Percentiles rank a stretch among this genome's conserved stretches.
phyloP scores from a whole-genome alignment of 1,140 invertebrate genomes.

The Cepaea nemoralis region DNA sequence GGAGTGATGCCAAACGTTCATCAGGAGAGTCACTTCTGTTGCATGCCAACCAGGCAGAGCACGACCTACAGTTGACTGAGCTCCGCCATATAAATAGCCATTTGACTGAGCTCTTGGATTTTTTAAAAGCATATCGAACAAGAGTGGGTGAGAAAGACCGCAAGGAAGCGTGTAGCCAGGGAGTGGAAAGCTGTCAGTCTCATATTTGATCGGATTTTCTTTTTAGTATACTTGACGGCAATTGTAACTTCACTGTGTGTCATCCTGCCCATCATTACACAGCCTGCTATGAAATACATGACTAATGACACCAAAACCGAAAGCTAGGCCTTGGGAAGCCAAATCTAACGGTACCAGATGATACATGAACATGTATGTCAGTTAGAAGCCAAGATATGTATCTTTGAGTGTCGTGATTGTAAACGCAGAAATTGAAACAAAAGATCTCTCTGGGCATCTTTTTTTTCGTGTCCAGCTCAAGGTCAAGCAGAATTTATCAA shows the following conservation, averaged over 20 bases:
- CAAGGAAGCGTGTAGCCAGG: slow-evolving; percentile 65
- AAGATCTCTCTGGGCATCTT: no score
- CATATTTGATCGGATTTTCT: slow-evolving; percentile 72
- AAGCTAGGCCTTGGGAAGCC: no score
- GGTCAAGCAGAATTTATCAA: no score
- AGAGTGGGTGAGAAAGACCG: slow-evolving; percentile 67
- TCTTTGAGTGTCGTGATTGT: no score
- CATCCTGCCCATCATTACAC: slow-evolving; percentile 64
- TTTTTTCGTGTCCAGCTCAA: no score
- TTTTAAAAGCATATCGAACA: slow-evolving; percentile 62
- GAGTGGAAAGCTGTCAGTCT: slow-evolving; percentile 72
- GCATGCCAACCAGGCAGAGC: slow-evolving; percentile 45
- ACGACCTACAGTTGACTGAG: slow-evolving; percentile 53
- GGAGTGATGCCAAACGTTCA: slow-evolving; percentile 52
- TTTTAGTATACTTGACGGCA: slow-evolving; percentile 69
- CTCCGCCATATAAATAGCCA: slow-evolving; percentile 65
- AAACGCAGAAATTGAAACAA: no score
- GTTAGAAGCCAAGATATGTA: no score
- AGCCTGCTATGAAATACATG: neutral
- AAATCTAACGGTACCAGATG: no score
- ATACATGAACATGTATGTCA: no score
- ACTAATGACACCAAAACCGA: no score
- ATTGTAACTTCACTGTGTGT: slow-evolving; percentile 70
- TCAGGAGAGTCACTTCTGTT: slow-evolving; percentile 48
- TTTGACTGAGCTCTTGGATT: slow-evolving; percentile 67